phyloP scores from a whole-genome alignment of 2,888 invertebrate genomes.

The Buathra laborator region DNA sequence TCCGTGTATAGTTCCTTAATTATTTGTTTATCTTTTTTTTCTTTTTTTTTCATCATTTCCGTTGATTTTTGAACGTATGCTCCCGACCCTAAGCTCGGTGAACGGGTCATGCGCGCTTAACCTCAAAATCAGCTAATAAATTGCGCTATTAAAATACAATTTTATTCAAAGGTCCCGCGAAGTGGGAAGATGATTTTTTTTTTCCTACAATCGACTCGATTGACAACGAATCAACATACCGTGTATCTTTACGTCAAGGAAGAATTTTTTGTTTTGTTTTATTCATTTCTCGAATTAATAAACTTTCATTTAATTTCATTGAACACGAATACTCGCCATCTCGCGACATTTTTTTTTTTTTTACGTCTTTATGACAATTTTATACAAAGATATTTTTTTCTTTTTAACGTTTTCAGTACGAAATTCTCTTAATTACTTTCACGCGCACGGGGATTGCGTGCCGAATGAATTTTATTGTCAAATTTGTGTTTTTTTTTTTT shows the following conservation, averaged over 20 bases:
- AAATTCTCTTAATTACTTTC: constrained; percentile 55
- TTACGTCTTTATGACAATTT: constrained; percentile 34
- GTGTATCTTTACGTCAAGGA: constrained; percentile 33
- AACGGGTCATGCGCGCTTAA: constrained; percentile 57
- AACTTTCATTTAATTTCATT: constrained; percentile 67
- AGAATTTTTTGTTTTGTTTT: constrained; percentile 32
- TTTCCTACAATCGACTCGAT: constrained; percentile 53
- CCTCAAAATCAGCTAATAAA: constrained; percentile 45
- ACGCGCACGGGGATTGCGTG: constrained; percentile 22
- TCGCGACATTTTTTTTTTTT: constrained; percentile 43
- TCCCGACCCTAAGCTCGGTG: constrained; percentile 71
- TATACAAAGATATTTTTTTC: constrained; percentile 46
- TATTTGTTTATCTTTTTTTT: constrained; percentile 18
- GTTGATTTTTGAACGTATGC: constrained; percentile 71
- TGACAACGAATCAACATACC: constrained; percentile 60
- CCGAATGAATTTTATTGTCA: constrained; percentile 55
- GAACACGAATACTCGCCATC: constrained; percentile 63
- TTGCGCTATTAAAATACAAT: constrained; percentile 63
- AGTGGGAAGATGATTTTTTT: neutral
- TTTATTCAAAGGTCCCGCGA: constrained; percentile 9
- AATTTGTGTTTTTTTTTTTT: constrained; percentile 46
- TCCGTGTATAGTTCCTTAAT: constrained; percentile 70
- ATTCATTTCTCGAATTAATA: constrained; percentile 62
- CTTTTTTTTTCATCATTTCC: constrained; percentile 71
- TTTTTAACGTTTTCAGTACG: constrained; percentile 45